Base-by-base conservation (phyloP, 2,888 invertebrate species). In the Caenorhabditis sulstoni region DNA sequence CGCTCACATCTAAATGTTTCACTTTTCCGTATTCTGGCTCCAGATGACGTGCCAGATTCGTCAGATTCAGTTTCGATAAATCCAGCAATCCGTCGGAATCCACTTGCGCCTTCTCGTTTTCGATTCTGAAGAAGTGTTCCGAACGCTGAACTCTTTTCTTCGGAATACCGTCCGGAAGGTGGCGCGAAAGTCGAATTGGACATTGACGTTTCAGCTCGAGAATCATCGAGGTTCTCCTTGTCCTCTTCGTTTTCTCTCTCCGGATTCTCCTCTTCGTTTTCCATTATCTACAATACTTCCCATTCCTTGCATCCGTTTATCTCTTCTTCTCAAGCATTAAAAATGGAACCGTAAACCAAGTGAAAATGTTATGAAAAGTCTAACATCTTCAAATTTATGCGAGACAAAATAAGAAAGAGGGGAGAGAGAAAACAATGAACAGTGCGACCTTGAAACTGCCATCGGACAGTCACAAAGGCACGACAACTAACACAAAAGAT, bases 171-270 rank as follows among this genome's bases (percentile, higher is more conserved):
- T 53, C 59, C 65, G 0, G 52, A 16, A 3, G 62, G 2, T 23
- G 61, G 29, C 14, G 57, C 3, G 18, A 61, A 62, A 1, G 78
- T 78, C 11, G 71, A 77, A 20, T 77, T 55, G 2, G 77, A 59
- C 59, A 78, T 49, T 5, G 77, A 73, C n/a, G 71, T 78, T 0
- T 67, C 67, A 0, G 52, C 52, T 61, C 78, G 47, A 14, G 71
- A 71, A 50, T 73, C 73, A 7, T 76, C 76, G 35, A 67, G 18
- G 52, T 78, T 78, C 64, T 76, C 76, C 29, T 76, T 76, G 45
- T 76, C 65, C 35, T 65, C 71, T 9, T 78, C 70, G 14, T 37
- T 35, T 12, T 55, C 55, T 18, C 3, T 50, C 20, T n/a, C n/a
- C 20, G n/a, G 23, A 44, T 39, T 35, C 14, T 45, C 62, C 5